Percentiles rank a stretch among this genome's conserved stretches.
Conservation (phyloP, 2,797 vertebrate species). For the Paratrypauchen microcephalus region DNA sequence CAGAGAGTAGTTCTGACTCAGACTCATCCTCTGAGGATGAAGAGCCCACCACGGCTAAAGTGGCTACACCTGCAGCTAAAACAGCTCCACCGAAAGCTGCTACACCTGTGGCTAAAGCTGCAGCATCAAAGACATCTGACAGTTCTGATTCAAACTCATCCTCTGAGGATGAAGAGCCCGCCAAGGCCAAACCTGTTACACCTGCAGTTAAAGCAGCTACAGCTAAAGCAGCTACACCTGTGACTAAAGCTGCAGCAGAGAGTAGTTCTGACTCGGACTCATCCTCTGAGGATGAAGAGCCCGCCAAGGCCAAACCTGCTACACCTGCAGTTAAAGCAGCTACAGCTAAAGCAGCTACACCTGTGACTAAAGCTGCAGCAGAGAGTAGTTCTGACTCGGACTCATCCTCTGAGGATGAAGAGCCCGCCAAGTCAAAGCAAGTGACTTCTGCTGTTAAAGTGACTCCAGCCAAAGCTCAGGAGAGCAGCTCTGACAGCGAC, state of each 20-base stretch:
- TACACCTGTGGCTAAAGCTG: constrained; percentile 33
- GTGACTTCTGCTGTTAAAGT: constrained; percentile 6
- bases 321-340: constrained; percentile 7
- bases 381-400: constrained; percentile 47
- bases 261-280: constrained; percentile 40
- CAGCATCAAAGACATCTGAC: constrained; percentile 27
- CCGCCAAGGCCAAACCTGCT: constrained; percentile 21
- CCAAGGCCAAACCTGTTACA: constrained; percentile 36
- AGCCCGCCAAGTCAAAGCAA: constrained; percentile 26
- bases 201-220: constrained; percentile 36
- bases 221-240: constrained; percentile 33
- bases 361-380: not conserved
- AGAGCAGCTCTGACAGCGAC: constrained; percentile 49
- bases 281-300: constrained; percentile 39
- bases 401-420: constrained; percentile 42
- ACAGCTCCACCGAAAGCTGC: constrained; percentile 32
- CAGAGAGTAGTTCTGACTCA: constrained; percentile 51
- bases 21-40: constrained; percentile 69
- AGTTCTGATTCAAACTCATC: constrained; percentile 51
- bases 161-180: constrained; percentile 61
- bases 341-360: not conserved
- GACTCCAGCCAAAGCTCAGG: constrained; percentile 21
- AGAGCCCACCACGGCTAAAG: constrained; percentile 5
- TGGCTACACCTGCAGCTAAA: constrained; percentile 29
- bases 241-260: constrained; percentile 22